Base-by-base conservation (phyloP, 2,797 vertebrate species). In the Danio kyathit region DNA sequence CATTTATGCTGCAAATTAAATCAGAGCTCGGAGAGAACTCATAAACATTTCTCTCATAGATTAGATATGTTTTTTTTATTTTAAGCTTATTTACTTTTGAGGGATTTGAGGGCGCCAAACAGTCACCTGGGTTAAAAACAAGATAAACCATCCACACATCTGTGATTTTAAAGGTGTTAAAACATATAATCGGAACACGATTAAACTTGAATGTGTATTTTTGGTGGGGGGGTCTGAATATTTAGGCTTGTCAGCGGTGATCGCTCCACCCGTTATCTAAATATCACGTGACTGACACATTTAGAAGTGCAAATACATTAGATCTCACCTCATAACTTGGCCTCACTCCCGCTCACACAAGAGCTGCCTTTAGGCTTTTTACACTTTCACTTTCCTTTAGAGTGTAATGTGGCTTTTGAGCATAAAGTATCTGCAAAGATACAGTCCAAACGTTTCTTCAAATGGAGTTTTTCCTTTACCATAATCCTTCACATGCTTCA, bases 201-300 rank as follows among this genome's bases (percentile, higher is more conserved):
- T 65, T 75, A 17, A 75, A 75, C n/a, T 29, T 75, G 38, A 29
- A 65, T 2, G 6, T 1, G 17, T 29, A 3, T 65, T 56, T 41
- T 56, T 12, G 0, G 38, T 19, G 5, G 43, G 46, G 14, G 44
- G 56, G 66, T 61, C 49, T 2, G 74, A 57, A 66, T 57, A 54
- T 41, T 10, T 54, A n/a, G 9, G 6, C 6, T 59, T 46, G 16
- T 19, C 19, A 59, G 54, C 6, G 9, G 57, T 11, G n/a, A 56
- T 38, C 17, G 49, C 9, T 13, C 16, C 38, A 57, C 41, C 13
- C 13, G 9, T 17, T 61, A 51, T 40, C 13, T 51, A 21, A 44
- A 74, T 59, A 5, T 59, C 43, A 77, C 16, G 41, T 46, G 51
- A 77, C 3, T 17, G 19, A 76, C 11, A 52, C 46, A 65, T 71